These are phyloP conservation scores for Natator depressus DNA, from an alignment of 2,113 vertebrate genomes.

Conservation along the genomic window DNA sequence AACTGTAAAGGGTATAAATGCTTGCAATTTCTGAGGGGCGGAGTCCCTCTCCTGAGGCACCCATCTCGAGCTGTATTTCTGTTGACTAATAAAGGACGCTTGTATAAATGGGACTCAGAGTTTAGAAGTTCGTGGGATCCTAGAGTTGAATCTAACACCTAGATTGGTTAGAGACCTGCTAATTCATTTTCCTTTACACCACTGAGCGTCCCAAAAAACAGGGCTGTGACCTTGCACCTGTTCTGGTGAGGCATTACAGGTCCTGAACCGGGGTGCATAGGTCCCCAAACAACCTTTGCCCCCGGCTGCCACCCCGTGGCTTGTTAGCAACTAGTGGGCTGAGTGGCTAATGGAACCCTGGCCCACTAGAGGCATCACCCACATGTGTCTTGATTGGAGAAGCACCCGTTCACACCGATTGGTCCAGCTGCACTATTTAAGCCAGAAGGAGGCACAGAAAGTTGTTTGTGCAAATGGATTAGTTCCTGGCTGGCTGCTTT, in stretches of 20 bases:
- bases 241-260: not conserved
- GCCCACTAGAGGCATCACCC: not conserved
- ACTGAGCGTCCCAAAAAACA: not conserved
- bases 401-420: not conserved
- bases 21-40: no score
- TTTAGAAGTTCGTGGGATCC: no score
- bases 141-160: no score
- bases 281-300: not conserved
- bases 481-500: not conserved
- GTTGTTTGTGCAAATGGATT: not conserved
- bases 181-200: no score
- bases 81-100: no score
- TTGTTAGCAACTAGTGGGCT: not conserved
- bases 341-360: not conserved
- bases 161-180: no score
- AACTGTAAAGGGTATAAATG: no score
- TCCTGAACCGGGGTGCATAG: not conserved
- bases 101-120: no score
- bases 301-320: not conserved
- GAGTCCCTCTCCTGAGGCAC: no score
- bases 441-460: not conserved
- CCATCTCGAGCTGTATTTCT: no score
- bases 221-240: not conserved
- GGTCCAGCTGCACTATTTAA: not conserved
- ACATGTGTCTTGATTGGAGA: not conserved